These are phyloP conservation scores for Amphipyra tragopoginis DNA, from an alignment of 2,888 invertebrate species.

Conservation along the genomic window DNA sequence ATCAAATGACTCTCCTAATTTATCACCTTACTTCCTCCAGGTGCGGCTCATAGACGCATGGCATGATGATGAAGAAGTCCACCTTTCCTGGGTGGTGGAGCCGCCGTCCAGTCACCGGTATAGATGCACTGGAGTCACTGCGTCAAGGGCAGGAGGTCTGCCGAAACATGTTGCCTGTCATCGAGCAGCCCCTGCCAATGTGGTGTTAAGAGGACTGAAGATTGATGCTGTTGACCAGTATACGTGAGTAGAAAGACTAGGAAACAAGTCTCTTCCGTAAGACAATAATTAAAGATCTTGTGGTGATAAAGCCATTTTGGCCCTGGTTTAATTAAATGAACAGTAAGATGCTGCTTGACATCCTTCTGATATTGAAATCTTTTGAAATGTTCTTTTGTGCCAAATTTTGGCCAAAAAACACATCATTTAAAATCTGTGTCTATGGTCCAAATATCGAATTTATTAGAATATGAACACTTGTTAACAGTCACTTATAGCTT, in stretches of 20 bases:
- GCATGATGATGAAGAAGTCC: slow-evolving; percentile 82
- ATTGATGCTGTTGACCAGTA: slow-evolving; percentile 81
- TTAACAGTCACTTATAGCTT: no score
- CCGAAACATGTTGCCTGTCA: slow-evolving; percentile 85
- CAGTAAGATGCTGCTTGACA: no score
- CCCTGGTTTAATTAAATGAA: no score
- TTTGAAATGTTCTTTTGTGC: no score
- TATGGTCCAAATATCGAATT: no score
- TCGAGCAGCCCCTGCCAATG: slow-evolving; percentile 78
- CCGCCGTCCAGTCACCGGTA: slow-evolving; percentile 77
- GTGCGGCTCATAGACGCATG: slow-evolving; percentile 80
- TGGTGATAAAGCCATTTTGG: no score
- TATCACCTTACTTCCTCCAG: slow-evolving; percentile 56
- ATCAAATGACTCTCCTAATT: neutral
- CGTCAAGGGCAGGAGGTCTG: slow-evolving; percentile 75
- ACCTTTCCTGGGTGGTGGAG: slow-evolving; percentile 82
- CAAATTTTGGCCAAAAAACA: no score
- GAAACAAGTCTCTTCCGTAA: no score
- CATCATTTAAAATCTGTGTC: no score
- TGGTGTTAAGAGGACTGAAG: slow-evolving; percentile 81
- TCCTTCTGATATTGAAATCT: no score
- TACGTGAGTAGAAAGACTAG: slow-evolving; percentile 71
- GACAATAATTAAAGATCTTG: no score
- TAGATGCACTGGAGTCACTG: slow-evolving; percentile 83
- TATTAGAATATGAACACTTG: no score